Evolutionary conservation across 1,140 invertebrate species (phyloP), one percentile per base, ranked within the genome.

Genomic region (Rhagoletis zephyria): DNA sequence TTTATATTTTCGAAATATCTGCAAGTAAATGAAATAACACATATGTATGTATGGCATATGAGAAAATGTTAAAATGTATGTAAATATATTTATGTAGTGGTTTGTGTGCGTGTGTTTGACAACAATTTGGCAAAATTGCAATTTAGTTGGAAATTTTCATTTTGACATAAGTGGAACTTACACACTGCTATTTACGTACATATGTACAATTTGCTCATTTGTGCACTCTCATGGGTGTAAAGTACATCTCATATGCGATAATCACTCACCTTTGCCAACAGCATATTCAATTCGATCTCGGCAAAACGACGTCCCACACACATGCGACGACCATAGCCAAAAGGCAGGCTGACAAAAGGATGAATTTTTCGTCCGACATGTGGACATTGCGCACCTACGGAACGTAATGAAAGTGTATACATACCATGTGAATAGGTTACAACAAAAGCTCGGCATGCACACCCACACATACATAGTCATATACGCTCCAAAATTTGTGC

Each of bases 291-390:
- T 93, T 97, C 96, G 16, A 95, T 95, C 93, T 97, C 97, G 2
- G 97, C 97, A 91, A 97, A 96, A 89, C 97, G 93, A 87, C 96
- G 94, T 10, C 97, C 97, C 48, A 97, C 94, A 91, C 97, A 97
- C 95, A 97, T 96, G 88, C 97, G 94, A 86, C 96, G 94, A 0
- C 97, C 97, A 93, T 96, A 97, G 40, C 97, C 97, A 92, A 97
- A 97, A 2, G 97, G 97, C 85, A 97, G 93, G 4, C 96, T 96
- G 0, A 96, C 96, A 90, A 97, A 97, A 6, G 96, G 96, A 91
- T 96, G 95, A 63, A 94, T 93, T 92, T 94, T 94, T 59, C 94
- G 92, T 87, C 88, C 90, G 65, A 90, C 90, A 90, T 92, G 90
- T 86, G 91, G 91, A 87, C 92, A 93, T 12, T 63, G 86, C 42